phyloP scores from a whole-genome alignment of 2,113 vertebrate species.

The rabbit (Oryctolagus cuniculus) region mOryCun1.1 NC_091440.1:126560001-126560500 shows the following conservation, averaged over 20 bases:
- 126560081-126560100: background rate
- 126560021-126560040: background rate
- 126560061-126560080: background rate
- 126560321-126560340: background rate
- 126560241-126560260: background rate
- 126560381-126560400: background rate
- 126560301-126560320: background rate
- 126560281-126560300: background rate
- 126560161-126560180: background rate
- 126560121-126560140: background rate
- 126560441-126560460: constrained; percentile 63
- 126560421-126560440: constrained; percentile 54
- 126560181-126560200: background rate
- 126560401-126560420: constrained; percentile 31
- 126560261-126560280: background rate
- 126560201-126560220: background rate
- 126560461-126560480: constrained; percentile 12
- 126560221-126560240: background rate
- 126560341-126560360: background rate
- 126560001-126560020: background rate
- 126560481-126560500: constrained; percentile 36
- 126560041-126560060: background rate
- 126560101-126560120: background rate
- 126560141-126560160: background rate
- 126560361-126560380: constrained; percentile 31